Evolutionary conservation across 2,888 invertebrate genomes (phyloP), one percentile per base, ranked within the genome.

Genomic region (Patella pellucida): DNA sequence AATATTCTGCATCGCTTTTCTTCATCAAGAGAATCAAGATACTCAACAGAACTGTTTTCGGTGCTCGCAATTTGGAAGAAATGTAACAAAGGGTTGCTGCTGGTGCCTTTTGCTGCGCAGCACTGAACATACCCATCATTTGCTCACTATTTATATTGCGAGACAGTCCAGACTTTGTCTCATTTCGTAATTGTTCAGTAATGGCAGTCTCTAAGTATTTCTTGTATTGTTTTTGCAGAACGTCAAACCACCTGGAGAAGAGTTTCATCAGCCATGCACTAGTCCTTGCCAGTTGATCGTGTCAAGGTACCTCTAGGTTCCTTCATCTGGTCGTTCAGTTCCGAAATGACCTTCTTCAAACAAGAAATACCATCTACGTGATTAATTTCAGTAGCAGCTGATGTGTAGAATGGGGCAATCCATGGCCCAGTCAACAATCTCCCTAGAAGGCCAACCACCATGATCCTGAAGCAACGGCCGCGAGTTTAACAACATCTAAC

Each of bases 41-140:
- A 72, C 12, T 69, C 73, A 5, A 51, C 27, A n/a, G 19, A 15
- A 41, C 69, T 52, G 31, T 41, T 51, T 67, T 72, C 74, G 71
- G 67, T 51, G 74, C 73, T 14, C 79, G 52, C 70, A 79, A 67
- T 41, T 62, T 68, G 16, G 69, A 75, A 27, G 77, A 75, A 62
- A 79, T 52, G 62, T 75, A 79, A 52, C 75, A 72, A 19, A 79
- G 27, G 41, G 77, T 79, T 15, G 75, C 77, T 71, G 73, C 73
- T 3, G 72, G 79, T 12, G 79, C 70, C 16, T 68, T 68, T 27
- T 71, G 14, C 52, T 76, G 54, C 16, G 76, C 75, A n/a, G 78
- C 71, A 68, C 73, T 73, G 54, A 78, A 78, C 78, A 79, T 78
- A 11, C 78, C 79, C 73, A 78, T 76, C 12, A 79, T 68, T 56